Evolutionary conservation across 2,888 invertebrate species (phyloP), one percentile per base, ranked within the genome.

Genomic region (Mesoligia furuncula): DNA sequence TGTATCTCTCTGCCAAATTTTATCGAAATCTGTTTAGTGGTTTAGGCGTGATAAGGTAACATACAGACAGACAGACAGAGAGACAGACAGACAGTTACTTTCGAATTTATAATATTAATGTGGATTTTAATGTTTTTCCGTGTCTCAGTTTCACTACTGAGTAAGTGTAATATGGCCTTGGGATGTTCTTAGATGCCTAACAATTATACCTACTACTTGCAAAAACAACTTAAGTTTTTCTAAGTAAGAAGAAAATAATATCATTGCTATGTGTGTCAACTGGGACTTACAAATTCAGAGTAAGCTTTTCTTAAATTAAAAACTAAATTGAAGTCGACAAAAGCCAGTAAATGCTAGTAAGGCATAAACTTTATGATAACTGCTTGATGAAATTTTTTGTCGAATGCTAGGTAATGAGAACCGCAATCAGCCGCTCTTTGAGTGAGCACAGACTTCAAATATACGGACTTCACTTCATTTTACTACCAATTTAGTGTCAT

Each of bases 361-460:
- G 27, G 61, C 39, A 65, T 54, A 51, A 74, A 74, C 48, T 70
- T 73, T 73, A 80, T 70, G 76, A 42, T 67, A 85, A 80, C 48
- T 70, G 36, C 62, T 69, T 51, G 36, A 69, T 61, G 27, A 76
- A 75, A 13, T 36, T 71, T 54, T 79, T 72, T 71, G 71, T 54
- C 66, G n/a, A 74, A 78, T 75, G 39, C 39, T 68, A 59, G 70
- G 61, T 76, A 79, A 74, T 73, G 39, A 73, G 27, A 45, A 79
- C 67, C 69, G 75, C 73, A 77, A 85, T 85, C 65, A 79, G 62
- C 57, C n/a, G 3, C 61, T 70, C 39, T 71, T 74, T 77, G 69
- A 77, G 20, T 61, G 59, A 70, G 62, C 24, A 74, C 67, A 71
- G 20, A 69, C 64, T 78, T 73, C 0, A 66, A 76, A 65, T 68